Conservation (phyloP, 2,113 vertebrate genomes). For the Oreochromis tanganicae region DNA sequence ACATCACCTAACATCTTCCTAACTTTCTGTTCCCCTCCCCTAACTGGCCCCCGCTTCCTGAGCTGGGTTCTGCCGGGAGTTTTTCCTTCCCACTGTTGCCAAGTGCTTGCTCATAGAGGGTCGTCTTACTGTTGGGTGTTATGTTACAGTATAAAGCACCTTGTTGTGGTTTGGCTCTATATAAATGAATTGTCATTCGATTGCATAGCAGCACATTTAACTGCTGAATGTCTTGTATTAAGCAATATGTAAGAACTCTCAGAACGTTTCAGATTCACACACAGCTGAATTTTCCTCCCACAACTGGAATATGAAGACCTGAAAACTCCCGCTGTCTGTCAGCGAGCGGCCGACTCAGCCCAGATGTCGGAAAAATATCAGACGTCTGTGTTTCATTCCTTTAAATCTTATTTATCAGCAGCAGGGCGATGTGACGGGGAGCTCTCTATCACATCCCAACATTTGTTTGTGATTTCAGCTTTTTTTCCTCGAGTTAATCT, state of each 20-base stretch:
- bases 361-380: background rate
- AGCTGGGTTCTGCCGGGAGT: background rate
- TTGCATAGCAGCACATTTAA: background rate
- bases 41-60: accelerated
- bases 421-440: background rate
- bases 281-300: background rate
- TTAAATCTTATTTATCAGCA: background rate
- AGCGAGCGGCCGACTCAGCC: background rate
- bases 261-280: background rate
- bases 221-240: background rate
- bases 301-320: background rate
- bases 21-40: background rate
- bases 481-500: background rate
- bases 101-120: background rate
- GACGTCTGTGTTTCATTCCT: background rate
- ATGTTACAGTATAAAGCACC: background rate
- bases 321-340: background rate
- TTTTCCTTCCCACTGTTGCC: background rate
- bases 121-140: background rate
- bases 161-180: background rate
- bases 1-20: background rate
- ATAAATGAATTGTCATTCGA: background rate
- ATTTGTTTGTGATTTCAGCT: background rate
- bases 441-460: background rate
- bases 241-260: background rate